A percentile compares a stretch with the other conserved stretches of the same genome.
Conservation (phyloP, 2,797 vertebrate species). For the Mallotus villosus region DNA sequence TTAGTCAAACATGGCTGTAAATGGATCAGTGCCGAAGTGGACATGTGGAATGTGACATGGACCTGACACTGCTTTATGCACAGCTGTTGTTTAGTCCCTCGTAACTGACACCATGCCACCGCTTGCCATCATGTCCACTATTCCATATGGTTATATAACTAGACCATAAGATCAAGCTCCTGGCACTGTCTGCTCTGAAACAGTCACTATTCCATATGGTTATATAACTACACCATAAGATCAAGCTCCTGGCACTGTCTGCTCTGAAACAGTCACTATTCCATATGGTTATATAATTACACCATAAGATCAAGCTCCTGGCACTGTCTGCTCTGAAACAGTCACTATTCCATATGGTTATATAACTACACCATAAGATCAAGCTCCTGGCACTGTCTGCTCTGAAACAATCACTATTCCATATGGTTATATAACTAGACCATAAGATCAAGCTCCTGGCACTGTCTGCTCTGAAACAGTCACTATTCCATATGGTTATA, state of each 20-base stretch:
- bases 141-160: slow-evolving; percentile 1
- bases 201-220: background rate
- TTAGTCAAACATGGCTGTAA: background rate
- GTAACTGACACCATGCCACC: background rate
- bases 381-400: slow-evolving; percentile 3
- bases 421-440: too few relatives aligned
- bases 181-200: slow-evolving; percentile 3
- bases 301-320: background rate
- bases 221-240: background rate
- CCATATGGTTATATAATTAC: background rate
- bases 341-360: background rate
- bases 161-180: background rate
- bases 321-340: background rate
- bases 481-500: too few relatives aligned
- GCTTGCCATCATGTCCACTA: background rate
- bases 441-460: too few relatives aligned
- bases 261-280: background rate
- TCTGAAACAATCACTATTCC: too few relatives aligned
- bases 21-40: background rate
- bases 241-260: slow-evolving; percentile 3
- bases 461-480: too few relatives aligned
- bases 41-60: slow-evolving; percentile 10
- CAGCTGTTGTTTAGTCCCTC: slow-evolving; percentile 2
- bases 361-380: background rate
- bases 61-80: background rate